Evolutionary conservation across 2,113 vertebrate genomes (phyloP).

Genomic region (Cyphomyrus discorhynchus): DNA sequence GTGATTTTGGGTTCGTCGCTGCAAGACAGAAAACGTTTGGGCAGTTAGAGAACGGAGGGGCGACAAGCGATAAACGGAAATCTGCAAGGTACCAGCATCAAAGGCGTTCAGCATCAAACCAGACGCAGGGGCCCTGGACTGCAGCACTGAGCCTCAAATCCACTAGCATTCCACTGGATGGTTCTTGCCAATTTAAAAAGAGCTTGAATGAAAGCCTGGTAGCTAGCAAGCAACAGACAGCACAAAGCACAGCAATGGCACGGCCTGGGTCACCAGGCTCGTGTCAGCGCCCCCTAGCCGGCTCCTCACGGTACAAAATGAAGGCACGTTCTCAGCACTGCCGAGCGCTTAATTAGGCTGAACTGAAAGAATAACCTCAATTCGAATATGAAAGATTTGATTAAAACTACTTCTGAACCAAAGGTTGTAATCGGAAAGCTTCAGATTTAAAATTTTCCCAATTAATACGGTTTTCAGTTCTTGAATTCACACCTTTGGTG

Average conservation of each 20-base stretch:
- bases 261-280: not conserved
- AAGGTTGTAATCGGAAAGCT: not conserved
- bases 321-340: not conserved
- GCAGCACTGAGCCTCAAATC: not conserved
- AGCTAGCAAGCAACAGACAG: not conserved
- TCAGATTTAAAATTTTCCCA: not conserved
- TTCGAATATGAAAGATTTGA: not conserved
- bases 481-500: not conserved
- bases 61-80: not conserved
- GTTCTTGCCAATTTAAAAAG: not conserved
- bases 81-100: not conserved
- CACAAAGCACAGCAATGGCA: not conserved
- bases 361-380: not conserved
- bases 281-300: not conserved
- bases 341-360: not conserved
- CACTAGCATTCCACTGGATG: not conserved
- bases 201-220: not conserved
- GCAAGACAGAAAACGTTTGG: constrained; percentile 35
- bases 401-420: not conserved
- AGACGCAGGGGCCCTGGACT: not conserved
- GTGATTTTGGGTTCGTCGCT: constrained; percentile 83
- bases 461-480: not conserved
- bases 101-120: not conserved
- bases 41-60: not conserved
- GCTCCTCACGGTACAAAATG: not conserved